Evolutionary conservation across 92 coral and sea anemone species (phyloP).

Genomic region (Ricordea florida): DNA sequence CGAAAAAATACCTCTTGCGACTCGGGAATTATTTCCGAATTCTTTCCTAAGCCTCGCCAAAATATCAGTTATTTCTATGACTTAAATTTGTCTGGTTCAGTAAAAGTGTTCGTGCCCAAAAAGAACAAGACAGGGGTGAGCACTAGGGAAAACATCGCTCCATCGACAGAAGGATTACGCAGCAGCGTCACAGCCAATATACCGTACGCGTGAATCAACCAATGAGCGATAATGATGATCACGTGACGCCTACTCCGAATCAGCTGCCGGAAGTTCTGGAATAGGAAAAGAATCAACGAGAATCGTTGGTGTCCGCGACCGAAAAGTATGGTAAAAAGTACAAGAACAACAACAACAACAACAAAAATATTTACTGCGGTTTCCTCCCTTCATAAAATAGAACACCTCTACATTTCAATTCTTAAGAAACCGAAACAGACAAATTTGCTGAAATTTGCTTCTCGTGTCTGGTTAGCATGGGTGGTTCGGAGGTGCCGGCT

Average conservation of each 20-base stretch:
- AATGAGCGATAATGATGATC: conserved; percentile 77
- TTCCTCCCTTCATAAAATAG: no score
- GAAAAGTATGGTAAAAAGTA: not conserved
- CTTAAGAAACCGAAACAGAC: no score
- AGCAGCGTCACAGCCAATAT: conserved; percentile 88
- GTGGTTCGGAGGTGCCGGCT: no score
- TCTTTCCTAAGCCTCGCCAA: no score
- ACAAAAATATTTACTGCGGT: not conserved
- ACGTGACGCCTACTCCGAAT: conserved; percentile 78
- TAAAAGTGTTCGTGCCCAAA: conserved; percentile 77
- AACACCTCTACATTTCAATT: no score
- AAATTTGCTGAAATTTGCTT: no score
- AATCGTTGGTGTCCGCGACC: not conserved
- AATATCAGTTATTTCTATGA: conserved; percentile 16
- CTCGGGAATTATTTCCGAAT: no score
- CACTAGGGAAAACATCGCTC: conserved; percentile 86
- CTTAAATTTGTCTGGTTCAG: conserved; percentile 89
- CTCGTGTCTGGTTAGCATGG: no score
- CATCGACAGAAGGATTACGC: conserved; percentile 72
- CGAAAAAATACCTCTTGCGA: no score
- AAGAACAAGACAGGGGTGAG: conserved; percentile 83
- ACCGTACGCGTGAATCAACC: conserved; percentile 91
- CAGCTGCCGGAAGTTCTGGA: conserved; percentile 74
- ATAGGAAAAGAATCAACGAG: not conserved
- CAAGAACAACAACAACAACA: not conserved